These are phyloP conservation scores for Champsocephalus esox DNA, from an alignment of 2,797 vertebrate species.

Conservation along the genomic window DNA sequence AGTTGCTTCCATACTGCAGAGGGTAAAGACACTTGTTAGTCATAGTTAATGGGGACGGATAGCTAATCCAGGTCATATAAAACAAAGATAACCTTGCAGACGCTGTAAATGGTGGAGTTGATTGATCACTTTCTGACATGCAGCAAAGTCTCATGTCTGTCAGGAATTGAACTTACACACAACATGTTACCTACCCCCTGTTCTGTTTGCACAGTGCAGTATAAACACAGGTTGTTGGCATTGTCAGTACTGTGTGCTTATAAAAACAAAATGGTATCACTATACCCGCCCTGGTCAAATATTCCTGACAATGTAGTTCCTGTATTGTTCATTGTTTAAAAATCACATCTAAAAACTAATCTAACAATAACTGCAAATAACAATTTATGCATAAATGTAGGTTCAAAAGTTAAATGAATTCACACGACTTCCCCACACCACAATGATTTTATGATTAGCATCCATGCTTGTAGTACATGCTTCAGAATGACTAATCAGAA, in stretches of 20 bases:
- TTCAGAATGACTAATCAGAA: background rate
- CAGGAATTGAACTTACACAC: background rate
- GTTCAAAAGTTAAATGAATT: background rate
- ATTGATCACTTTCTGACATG: constrained; percentile 2
- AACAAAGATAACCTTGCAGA: background rate
- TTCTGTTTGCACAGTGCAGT: constrained; percentile 54
- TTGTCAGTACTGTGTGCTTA: constrained; percentile 9
- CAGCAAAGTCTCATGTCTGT: background rate
- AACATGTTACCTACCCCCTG: background rate
- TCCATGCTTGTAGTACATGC: background rate
- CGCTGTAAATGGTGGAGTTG: background rate
- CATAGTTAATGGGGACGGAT: background rate
- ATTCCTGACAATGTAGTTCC: background rate
- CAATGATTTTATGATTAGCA: background rate
- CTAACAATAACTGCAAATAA: background rate
- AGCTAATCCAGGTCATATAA: background rate
- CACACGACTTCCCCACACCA: background rate
- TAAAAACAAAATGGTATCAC: background rate
- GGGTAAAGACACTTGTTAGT: background rate
- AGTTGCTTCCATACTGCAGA: background rate
- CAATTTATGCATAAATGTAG: background rate
- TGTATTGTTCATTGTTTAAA: background rate
- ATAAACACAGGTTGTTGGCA: constrained; percentile 58
- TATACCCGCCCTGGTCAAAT: constrained; percentile 39
- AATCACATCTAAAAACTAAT: background rate